Conservation (phyloP, 2,113 vertebrate species). For the Peromyscus maniculatus region DNA sequence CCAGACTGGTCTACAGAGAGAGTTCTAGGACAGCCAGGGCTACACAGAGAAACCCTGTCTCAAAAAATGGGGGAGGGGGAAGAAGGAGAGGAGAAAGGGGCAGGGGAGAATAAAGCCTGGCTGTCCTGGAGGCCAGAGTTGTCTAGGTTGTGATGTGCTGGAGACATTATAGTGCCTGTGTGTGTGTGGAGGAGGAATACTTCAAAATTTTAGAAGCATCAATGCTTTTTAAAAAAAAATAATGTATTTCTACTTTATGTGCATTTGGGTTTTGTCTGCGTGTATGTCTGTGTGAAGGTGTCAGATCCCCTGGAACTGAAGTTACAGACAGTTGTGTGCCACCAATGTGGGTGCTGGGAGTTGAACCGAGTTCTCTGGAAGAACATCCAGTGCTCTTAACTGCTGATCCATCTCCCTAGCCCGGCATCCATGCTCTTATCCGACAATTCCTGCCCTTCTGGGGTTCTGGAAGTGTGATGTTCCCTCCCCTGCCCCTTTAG, state of each 20-base stretch:
- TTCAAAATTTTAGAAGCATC: neutral
- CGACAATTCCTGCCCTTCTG: neutral
- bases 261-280: neutral
- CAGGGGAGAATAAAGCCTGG: neutral
- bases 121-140: neutral
- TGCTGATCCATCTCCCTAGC: neutral
- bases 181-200: no score
- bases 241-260: neutral
- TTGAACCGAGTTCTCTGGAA: neutral
- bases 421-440: neutral
- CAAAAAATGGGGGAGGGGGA: neutral
- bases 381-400: neutral
- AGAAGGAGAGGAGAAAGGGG: no score
- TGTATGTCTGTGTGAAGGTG: neutral
- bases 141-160: neutral
- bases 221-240: neutral
- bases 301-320: neutral
- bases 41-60: neutral
- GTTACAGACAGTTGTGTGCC: neutral
- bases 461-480: neutral
- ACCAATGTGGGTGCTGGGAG: neutral
- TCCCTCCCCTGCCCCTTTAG: neutral
- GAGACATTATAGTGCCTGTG: neutral
- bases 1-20: neutral
- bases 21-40: neutral